Evolutionary conservation across 2,888 invertebrate genomes (phyloP), one percentile per base, ranked within the genome.

Genomic region (Callimorpha dominula): DNA sequence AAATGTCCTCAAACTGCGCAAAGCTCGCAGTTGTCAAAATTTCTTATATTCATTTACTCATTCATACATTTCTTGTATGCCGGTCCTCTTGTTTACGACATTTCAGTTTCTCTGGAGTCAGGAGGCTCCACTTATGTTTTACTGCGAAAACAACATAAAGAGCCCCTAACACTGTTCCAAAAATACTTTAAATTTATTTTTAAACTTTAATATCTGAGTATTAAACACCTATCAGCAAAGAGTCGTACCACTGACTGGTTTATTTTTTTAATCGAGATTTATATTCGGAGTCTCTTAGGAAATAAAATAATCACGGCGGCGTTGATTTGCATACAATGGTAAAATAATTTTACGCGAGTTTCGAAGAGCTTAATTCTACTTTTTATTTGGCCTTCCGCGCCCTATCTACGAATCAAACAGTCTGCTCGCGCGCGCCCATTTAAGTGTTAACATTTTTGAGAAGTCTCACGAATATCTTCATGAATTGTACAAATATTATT

Each of bases 341-440:
- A 95, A 95, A 95, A 95, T 95, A 95, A 95, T 95, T 95, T 95
- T 95, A 95, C 95, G 95, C 95, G 95, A 94, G 95, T 95, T 95
- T 94, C 94, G 93, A 92, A 93, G 94, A 93, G 94, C 90, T 95
- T 95, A 94, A 94, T 94, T 95, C 91, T 95, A 93, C 94, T 95
- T 95, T 95, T 95, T 95, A 94, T 95, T 93, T 91, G 91, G 91
- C 90, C 92, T 94, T 94, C 92, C 91, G 92, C 91, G 91, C 90
- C 93, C 93, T 95, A 95, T 95, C 95, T 95, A 95, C 94, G 95
- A 94, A 95, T 95, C 95, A 94, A 94, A 92, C 91, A 86, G 90
- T 88, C 92, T 90, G 91, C 87, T 90, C 88, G 88, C 89, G 88
- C 89, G 89, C 87, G 88, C 84, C 91, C 90, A 88, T 94, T 94